Conservation (phyloP, 2,113 vertebrate genomes). For the Calidris pugnax region DNA sequence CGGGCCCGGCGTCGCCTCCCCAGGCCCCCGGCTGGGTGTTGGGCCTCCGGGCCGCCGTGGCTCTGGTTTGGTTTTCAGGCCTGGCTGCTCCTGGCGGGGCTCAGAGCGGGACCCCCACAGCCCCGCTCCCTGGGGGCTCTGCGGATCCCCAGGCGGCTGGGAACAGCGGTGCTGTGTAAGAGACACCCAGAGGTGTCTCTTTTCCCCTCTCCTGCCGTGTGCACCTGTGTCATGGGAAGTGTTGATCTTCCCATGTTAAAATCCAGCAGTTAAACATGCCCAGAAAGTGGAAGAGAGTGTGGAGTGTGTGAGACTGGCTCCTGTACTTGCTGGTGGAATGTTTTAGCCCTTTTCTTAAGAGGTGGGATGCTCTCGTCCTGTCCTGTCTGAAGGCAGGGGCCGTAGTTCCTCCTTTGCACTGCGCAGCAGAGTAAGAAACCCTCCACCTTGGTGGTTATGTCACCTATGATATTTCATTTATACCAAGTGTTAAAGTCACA, state of each 20-base stretch:
- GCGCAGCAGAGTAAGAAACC: not conserved
- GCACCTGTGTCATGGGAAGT: fast-evolving
- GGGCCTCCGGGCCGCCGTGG: not conserved
- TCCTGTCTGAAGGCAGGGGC: too few relatives aligned
- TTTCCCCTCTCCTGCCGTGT: not conserved
- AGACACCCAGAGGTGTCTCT: fast-evolving
- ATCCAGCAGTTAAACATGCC: not conserved
- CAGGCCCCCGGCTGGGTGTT: not conserved
- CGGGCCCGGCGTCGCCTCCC: not conserved
- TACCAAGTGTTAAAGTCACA: too few relatives aligned
- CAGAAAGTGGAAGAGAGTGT: not conserved
- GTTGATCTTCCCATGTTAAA: not conserved
- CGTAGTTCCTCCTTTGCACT: not conserved
- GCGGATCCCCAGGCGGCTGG: not conserved
- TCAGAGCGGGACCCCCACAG: not conserved
- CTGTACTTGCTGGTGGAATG: fast-evolving
- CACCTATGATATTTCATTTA: not conserved
- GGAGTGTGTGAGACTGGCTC: not conserved
- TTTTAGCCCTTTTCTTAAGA: not conserved
- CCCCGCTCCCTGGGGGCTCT: not conserved
- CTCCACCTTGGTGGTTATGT: not conserved
- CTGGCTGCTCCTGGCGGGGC: not conserved
- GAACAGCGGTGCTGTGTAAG: not conserved
- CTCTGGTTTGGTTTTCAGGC: not conserved
- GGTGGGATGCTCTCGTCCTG: fast-evolving